Percentiles rank a stretch among this genome's conserved stretches.
Evolutionary conservation across 2,113 vertebrate genomes (phyloP).

Genomic region (Jacana jacana): DNA sequence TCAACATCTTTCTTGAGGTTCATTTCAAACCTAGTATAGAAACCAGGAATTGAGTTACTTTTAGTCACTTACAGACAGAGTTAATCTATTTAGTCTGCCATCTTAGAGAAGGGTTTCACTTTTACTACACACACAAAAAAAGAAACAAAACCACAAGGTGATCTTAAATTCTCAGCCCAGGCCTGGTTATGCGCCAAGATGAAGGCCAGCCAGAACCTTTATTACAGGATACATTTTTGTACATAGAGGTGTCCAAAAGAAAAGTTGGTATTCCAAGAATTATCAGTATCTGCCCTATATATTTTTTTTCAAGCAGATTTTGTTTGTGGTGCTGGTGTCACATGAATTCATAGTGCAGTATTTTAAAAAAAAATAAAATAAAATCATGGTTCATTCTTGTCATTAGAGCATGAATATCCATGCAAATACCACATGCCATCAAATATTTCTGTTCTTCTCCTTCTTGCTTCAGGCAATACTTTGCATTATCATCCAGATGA

Average conservation of each 20-base stretch:
- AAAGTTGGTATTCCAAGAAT: not conserved
- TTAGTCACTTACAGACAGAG: not conserved
- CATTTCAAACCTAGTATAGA: not conserved
- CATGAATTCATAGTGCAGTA: not conserved
- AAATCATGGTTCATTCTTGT: not conserved
- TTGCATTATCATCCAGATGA: constrained; percentile 43
- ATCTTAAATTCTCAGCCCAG: not conserved
- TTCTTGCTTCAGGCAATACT: constrained; percentile 17
- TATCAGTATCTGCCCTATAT: not conserved
- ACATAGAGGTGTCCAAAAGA: not conserved
- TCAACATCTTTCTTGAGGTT: not conserved
- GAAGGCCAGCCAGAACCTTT: not conserved
- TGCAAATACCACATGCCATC: not conserved
- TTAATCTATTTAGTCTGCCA: not conserved
- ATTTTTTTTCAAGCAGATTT: not conserved
- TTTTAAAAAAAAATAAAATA: not conserved
- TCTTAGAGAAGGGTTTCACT: not conserved
- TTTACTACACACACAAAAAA: not conserved
- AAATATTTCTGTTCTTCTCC: not conserved
- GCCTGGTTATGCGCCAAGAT: not conserved
- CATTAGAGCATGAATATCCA: not conserved
- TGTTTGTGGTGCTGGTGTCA: not conserved
- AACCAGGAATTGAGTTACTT: not conserved
- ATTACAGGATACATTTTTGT: not conserved
- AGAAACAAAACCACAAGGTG: not conserved